A percentile compares a stretch with the other conserved stretches of the same genome.
These are phyloP conservation scores for Drosophila leonis DNA, from an alignment of 2,888 invertebrate genomes.

Conservation along the genomic window DNA sequence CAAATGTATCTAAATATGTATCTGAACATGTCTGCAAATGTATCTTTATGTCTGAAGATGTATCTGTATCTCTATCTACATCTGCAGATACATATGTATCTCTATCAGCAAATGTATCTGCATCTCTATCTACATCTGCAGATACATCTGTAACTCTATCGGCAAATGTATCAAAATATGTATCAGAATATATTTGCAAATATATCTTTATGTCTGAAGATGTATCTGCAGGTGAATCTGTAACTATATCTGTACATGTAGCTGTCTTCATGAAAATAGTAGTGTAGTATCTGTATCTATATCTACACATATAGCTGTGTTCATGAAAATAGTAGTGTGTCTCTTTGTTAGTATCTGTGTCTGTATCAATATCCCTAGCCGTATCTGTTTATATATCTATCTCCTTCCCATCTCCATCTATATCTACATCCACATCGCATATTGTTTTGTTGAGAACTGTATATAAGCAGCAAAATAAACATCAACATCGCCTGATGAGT, in stretches of 20 bases:
- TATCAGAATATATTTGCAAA: not conserved
- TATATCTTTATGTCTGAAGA: not conserved
- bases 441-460: slow-evolving; percentile 23
- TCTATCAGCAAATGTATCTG: not conserved
- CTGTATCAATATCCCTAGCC: not conserved
- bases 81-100: not conserved
- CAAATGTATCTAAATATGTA: not conserved
- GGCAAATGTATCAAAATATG: not conserved
- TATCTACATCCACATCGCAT: not conserved
- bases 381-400: not conserved
- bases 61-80: not conserved
- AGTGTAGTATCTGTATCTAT: not conserved
- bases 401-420: not conserved
- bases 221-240: not conserved
- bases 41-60: not conserved
- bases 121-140: not conserved
- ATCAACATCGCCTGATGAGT: slow-evolving; percentile 40
- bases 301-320: too few relatives aligned
- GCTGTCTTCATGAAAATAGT: not conserved
- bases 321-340: too few relatives aligned
- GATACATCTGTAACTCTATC: not conserved
- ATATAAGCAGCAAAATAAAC: slow-evolving; percentile 48
- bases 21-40: not conserved
- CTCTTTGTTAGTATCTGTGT: too few relatives aligned
- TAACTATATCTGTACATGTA: not conserved